Percentiles rank a stretch among this genome's conserved stretches.
These are phyloP conservation scores for Epicampocera succincta DNA, from an alignment of 2,888 invertebrate genomes.

Conservation along the genomic window DNA sequence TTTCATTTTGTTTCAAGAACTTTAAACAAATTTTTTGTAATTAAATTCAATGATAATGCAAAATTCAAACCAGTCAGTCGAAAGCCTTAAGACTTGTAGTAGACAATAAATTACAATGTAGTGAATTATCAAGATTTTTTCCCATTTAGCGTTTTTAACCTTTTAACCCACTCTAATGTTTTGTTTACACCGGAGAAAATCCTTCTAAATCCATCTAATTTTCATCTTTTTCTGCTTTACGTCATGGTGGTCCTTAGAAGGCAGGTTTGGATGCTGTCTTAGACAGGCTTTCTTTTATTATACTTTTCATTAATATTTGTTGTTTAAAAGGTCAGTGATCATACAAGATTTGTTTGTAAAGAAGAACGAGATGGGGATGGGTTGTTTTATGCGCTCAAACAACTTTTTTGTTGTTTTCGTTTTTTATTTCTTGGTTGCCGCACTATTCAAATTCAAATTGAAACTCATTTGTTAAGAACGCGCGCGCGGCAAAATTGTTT, in stretches of 20 bases:
- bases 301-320: constrained; percentile 47
- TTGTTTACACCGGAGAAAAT: constrained; percentile 59
- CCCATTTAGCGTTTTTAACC: constrained; percentile 62
- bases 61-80: neutral
- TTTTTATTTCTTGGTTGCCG: constrained; percentile 36
- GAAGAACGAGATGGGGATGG: constrained; percentile 15
- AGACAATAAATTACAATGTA: constrained; percentile 31
- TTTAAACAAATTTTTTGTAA: neutral
- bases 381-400: constrained; percentile 45
- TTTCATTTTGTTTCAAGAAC: neutral
- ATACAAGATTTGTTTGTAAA: constrained; percentile 45
- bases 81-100: constrained; percentile 8
- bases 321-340: constrained; percentile 66
- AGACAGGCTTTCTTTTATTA: constrained; percentile 17
- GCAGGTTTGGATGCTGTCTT: constrained; percentile 60
- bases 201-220: constrained; percentile 41
- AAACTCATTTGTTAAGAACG: constrained; percentile 68
- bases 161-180: constrained; percentile 67
- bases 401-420: constrained; percentile 25
- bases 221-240: constrained; percentile 14
- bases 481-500: constrained; percentile 69
- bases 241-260: constrained; percentile 31
- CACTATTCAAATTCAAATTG: constrained; percentile 51
- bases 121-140: constrained; percentile 24
- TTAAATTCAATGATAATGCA: constrained; percentile 2